Evolutionary conservation across 2,888 invertebrate species (phyloP), one percentile per base, ranked within the genome.

Genomic region (Cyrtodaria siliqua): DNA sequence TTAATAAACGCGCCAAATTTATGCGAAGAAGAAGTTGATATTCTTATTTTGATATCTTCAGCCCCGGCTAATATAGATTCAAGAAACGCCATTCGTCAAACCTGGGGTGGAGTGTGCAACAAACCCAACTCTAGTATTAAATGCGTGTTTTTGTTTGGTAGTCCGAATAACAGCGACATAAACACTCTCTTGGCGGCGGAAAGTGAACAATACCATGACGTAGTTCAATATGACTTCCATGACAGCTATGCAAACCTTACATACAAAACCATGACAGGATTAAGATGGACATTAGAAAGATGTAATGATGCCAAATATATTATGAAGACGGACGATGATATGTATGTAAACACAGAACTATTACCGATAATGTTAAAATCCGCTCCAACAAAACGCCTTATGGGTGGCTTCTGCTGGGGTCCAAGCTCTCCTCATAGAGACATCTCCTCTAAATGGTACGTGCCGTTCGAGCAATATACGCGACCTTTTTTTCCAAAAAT

Each of bases 271-370:
- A 62, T 89, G 47, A 79, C 82, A 52, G 83, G 81, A 0, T 64
- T 87, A 24, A 76, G 78, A 24, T 89, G 88, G 88, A 81, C 78
- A 16, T 47, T 49, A 2, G 60, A 77, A 1, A 69, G 76, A 38
- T 89, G 89, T 63, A 44, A 59, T 14, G 50, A 82, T 12, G 83
- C 86, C 4, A 70, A 76, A 27, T 88, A 83, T 61, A 70, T 91
- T n/a, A 87, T 90, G 88, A 91, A 91, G 64, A 90, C 90, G 16
- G 91, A 91, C 57, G 88, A 87, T 44, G 89, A 90, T 57, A 79
- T 86, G 73, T 87, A 81, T 57, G 69, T 87, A 0, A 90, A 90
- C 59, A 86, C 86, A 2, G 79, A 80, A 2, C 69, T 86, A 3
- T 76, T 89, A 23, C 85, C 85, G 6, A 53, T 60, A n/a, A 71